Evolutionary conservation across 2,797 vertebrate species (phyloP), one percentile per base, ranked within the genome.

Genomic region (Protosalanx chinensis): DNA sequence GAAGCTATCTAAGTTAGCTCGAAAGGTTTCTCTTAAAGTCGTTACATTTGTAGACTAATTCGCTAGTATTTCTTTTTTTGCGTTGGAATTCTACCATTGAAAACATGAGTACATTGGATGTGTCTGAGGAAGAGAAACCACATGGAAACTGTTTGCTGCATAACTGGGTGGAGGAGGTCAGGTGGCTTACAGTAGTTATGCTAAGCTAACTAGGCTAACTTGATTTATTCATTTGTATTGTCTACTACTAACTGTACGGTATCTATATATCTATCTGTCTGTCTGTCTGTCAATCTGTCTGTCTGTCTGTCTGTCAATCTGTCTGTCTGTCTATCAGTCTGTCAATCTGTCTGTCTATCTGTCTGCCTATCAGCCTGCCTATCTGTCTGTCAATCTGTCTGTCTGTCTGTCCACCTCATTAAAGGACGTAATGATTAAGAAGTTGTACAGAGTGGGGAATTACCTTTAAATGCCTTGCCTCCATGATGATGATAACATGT

Each of bases 161-260:
- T 63, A 90, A 86, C 76, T 82, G 84, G 82, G 71, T 72, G 1
- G 88, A 91, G 1, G 86, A 92, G 91, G 91, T 92, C 77, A 87
- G 90, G 72, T 65, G 32, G 20, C 37, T 41, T 46, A 8, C n/a
- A 18, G 30, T 16, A 18, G 1, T 23, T 16, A 3, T 8, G 41
- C 41, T 12, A 46, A 3, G 41, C 37, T 41, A 41, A 41, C 37
- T 41, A 41, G 10, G 37, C 7, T 41, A 41, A 7, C 37, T 41
- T 41, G 37, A 41, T 46, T 3, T 46, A 46, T 46, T 46, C 10
- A 46, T 46, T 46, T 46, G 41, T 46, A 46, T 46, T 46, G 13
- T 46, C 0, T 46, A 12, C 37, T 41, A 5, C 33, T 35, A 35
- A 6, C 33, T 35, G 0, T 35, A 46, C 10, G 2, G 12, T 46